Evolutionary conservation across 2,797 vertebrate species (phyloP).

Genomic region (Acridotheres tristis): DNA sequence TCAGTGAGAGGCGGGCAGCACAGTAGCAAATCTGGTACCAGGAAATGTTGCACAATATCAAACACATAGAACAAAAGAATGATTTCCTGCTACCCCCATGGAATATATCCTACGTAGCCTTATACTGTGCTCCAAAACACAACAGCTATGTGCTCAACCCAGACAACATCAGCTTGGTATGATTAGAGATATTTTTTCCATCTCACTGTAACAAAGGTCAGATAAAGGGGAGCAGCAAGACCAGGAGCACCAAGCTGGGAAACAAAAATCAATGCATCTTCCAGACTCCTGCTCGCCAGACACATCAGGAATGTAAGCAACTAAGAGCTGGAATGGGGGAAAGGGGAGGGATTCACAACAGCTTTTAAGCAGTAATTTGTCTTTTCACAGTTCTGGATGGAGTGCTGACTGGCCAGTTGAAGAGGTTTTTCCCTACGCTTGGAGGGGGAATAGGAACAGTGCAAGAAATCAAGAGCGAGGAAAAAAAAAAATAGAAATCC

Average conservation of each 20-base stretch:
- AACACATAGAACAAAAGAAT: slow-evolving; percentile 39
- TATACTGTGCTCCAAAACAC: background rate
- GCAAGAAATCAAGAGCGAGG: background rate
- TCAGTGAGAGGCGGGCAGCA: slow-evolving; percentile 22
- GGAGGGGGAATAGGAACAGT: background rate
- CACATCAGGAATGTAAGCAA: background rate
- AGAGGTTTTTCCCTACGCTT: background rate
- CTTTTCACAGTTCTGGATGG: background rate
- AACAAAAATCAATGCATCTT: background rate
- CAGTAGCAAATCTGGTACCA: slow-evolving; percentile 20
- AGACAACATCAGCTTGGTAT: background rate
- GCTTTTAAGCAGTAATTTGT: background rate
- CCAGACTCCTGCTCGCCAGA: background rate
- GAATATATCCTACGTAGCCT: background rate
- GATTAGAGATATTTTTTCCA: background rate
- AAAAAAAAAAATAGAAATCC: background rate
- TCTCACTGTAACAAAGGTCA: background rate
- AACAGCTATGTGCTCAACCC: background rate
- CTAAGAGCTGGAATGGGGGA: background rate
- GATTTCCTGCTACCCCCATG: background rate
- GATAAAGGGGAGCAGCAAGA: background rate
- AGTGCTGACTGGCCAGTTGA: background rate
- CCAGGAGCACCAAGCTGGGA: background rate
- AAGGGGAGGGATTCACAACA: background rate
- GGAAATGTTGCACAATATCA: slow-evolving; percentile 27